Percentiles rank a stretch among this genome's conserved stretches.
These are phyloP conservation scores for Tachina grossa DNA, from an alignment of 2,888 invertebrate genomes.

Conservation along the genomic window DNA sequence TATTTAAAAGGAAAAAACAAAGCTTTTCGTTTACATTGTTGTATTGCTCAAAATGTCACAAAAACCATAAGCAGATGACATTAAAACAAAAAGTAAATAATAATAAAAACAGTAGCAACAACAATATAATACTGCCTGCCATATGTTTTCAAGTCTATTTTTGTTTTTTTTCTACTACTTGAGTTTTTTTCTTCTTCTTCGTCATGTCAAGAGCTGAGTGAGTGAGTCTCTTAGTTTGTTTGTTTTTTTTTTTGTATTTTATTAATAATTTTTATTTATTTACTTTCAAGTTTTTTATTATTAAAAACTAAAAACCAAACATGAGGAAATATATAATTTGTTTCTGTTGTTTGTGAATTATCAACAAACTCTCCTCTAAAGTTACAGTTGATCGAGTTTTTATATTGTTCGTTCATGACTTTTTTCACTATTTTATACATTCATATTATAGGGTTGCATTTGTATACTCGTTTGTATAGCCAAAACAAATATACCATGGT, in stretches of 20 bases:
- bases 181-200: slow-evolving; percentile 26
- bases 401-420: slow-evolving; percentile 49
- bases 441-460: too few species aligned
- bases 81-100: not conserved
- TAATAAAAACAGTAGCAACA: slow-evolving; percentile 6
- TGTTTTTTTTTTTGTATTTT: slow-evolving; percentile 2
- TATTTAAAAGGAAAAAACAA: slow-evolving; percentile 30
- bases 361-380: slow-evolving; percentile 41
- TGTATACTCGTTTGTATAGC: too few species aligned
- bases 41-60: slow-evolving; percentile 18
- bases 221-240: not conserved
- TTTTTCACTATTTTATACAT: not conserved
- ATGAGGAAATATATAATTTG: slow-evolving; percentile 41
- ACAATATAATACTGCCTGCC: slow-evolving; percentile 13
- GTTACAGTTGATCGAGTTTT: slow-evolving; percentile 70
- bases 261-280: slow-evolving; percentile 33
- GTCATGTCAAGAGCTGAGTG: slow-evolving; percentile 5
- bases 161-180: not conserved
- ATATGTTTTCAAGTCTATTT: slow-evolving; percentile 29
- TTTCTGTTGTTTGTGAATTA: slow-evolving; percentile 1
- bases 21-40: not conserved
- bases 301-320: slow-evolving; percentile 31
- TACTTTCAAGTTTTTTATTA: not conserved
- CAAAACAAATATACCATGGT: too few species aligned
- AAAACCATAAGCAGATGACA: slow-evolving; percentile 21